Evolutionary conservation across 2,888 invertebrate genomes (phyloP).

Genomic region (Coleophora flavipennella): DNA sequence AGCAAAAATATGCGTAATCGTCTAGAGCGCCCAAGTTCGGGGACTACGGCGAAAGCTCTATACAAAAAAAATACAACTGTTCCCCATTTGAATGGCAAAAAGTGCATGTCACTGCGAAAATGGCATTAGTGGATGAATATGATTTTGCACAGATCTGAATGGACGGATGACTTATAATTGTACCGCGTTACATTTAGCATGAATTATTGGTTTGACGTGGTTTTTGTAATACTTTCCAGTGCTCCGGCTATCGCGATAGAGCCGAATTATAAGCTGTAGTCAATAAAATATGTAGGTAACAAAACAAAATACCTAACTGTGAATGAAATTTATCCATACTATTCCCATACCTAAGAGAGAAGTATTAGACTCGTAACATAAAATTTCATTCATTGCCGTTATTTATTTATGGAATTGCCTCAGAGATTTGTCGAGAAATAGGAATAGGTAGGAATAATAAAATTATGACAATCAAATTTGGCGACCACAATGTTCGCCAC

Average conservation of each 20-base stretch:
- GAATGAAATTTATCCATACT: too few relatives aligned
- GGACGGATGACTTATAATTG: constrained; percentile 70
- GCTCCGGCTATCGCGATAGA: neutral
- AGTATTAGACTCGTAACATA: neutral
- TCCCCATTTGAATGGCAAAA: constrained; percentile 71
- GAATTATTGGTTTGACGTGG: constrained; percentile 68
- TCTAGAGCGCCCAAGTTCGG: constrained; percentile 29
- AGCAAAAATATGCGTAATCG: constrained; percentile 70
- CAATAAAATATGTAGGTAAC: neutral
- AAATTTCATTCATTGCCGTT: constrained; percentile 13
- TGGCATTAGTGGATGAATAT: constrained; percentile 69
- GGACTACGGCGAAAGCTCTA: constrained; percentile 33
- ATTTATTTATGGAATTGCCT: constrained; percentile 29
- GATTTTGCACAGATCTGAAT: constrained; percentile 63
- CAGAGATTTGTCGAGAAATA: constrained; percentile 28
- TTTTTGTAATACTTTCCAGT: constrained; percentile 26
- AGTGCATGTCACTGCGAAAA: constrained; percentile 69
- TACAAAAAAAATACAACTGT: constrained; percentile 63
- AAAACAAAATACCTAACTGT: neutral
- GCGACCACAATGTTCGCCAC: constrained; percentile 40
- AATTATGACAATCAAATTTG: constrained; percentile 62
- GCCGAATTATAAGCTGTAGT: neutral
- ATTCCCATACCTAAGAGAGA: too few relatives aligned
- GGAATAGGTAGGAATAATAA: constrained; percentile 27
- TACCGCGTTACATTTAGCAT: constrained; percentile 66